phyloP scores from a whole-genome alignment of 2,113 vertebrate genomes.

The Penelope pileata region DNA sequence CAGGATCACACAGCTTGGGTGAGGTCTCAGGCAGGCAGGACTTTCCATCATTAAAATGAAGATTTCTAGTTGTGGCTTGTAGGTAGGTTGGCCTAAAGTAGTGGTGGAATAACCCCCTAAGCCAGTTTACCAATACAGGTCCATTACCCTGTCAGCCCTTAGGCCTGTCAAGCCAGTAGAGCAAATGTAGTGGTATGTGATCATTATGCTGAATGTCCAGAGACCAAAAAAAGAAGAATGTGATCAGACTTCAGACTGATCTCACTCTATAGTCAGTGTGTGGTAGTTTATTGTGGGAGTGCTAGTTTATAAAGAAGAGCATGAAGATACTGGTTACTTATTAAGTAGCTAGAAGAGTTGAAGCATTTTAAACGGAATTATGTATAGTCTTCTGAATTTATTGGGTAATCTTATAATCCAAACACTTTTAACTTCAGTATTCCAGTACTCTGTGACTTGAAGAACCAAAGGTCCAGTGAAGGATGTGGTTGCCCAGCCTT shows the following conservation, averaged over 20 bases:
- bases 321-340: not conserved
- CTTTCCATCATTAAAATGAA: not conserved
- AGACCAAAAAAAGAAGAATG: not conserved
- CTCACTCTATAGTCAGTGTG: not conserved
- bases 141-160: not conserved
- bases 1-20: fast-evolving
- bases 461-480: not conserved
- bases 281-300: not conserved
- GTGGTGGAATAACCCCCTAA: not conserved
- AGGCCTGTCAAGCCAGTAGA: not conserved
- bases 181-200: not conserved
- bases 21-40: not conserved
- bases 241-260: not conserved
- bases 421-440: not conserved
- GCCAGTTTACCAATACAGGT: not conserved
- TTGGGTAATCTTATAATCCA: not conserved
- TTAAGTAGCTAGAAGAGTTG: not conserved
- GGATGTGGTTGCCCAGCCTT: not conserved
- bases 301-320: not conserved
- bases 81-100: not conserved
- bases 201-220: not conserved
- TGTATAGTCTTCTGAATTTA: not conserved
- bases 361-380: not conserved
- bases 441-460: fast-evolving
- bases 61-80: not conserved